Evolutionary conservation across 2,888 invertebrate species (phyloP).

Genomic region (Lasioglossum marginatum): DNA sequence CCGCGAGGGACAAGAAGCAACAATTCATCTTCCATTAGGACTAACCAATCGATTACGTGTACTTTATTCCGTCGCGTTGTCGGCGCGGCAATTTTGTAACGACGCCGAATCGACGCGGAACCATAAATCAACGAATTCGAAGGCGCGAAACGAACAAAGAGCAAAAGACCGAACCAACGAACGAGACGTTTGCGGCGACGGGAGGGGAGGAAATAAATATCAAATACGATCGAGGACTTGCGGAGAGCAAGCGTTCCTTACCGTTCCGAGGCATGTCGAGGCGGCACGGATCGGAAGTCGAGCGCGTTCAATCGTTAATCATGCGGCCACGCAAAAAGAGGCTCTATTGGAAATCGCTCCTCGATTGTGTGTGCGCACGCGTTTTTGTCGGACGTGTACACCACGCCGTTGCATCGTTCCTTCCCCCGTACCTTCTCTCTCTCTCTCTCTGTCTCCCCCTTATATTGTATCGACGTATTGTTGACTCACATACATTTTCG

Average conservation of each 20-base stretch:
- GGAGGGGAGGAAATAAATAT: conserved; percentile 51
- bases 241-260: conserved; percentile 60
- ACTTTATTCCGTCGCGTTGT: conserved; percentile 8
- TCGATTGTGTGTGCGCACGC: conserved; percentile 62
- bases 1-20: neutral
- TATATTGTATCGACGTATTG: conserved; percentile 77
- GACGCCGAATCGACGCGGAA: conserved; percentile 70
- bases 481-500: conserved; percentile 78
- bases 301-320: conserved; percentile 84
- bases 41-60: conserved; percentile 17
- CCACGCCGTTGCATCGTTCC: conserved; percentile 36
- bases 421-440: neutral
- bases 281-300: conserved; percentile 82
- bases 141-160: conserved; percentile 72
- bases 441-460: conserved; percentile 5
- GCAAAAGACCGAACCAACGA: conserved; percentile 14
- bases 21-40: conserved; percentile 14
- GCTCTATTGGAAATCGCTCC: conserved; percentile 77
- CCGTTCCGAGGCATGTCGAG: conserved; percentile 73
- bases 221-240: conserved; percentile 52
- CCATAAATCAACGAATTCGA: conserved; percentile 79
- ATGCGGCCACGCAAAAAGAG: conserved; percentile 79
- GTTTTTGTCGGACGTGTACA: conserved; percentile 71
- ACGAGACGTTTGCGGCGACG: neutral
- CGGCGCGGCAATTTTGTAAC: conserved; percentile 38